Evolutionary conservation across 2,113 vertebrate genomes (phyloP).

Genomic region (Hippocampus comes): DNA sequence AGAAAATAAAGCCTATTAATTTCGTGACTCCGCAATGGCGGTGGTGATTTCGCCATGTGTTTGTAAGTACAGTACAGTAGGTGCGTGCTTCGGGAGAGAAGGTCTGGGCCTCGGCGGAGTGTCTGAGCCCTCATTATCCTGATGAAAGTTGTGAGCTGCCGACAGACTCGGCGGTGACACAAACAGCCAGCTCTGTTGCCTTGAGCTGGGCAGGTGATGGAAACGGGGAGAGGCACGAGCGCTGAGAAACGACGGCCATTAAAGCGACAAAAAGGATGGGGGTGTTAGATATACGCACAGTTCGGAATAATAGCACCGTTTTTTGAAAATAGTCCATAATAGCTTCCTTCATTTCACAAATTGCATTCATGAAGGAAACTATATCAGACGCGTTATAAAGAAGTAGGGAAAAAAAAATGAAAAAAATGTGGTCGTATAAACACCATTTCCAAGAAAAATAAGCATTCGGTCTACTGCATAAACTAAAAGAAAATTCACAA

Average conservation of each 20-base stretch:
- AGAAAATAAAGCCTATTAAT: constrained; percentile 39
- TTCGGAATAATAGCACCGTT: not conserved
- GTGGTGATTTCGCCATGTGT: constrained; percentile 15
- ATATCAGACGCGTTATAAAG: not conserved
- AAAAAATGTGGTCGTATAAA: not conserved
- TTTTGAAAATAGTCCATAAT: not conserved
- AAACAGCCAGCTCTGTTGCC: constrained; percentile 72
- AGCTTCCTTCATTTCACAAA: not conserved
- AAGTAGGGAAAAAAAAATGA: not conserved
- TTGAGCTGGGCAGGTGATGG: constrained; percentile 74
- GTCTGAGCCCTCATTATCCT: constrained; percentile 72
- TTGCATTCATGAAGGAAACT: not conserved
- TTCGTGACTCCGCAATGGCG: constrained; percentile 40
- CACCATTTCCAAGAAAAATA: not conserved
- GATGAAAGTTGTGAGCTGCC: constrained; percentile 73
- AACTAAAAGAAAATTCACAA: too few relatives aligned
- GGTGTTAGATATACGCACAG: not conserved
- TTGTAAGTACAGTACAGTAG: constrained; percentile 11
- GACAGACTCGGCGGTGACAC: constrained; percentile 72
- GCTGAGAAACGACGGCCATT: constrained; percentile 70
- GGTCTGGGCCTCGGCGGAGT: constrained; percentile 52
- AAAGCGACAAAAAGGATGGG: constrained; percentile 53
- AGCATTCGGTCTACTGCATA: too few relatives aligned
- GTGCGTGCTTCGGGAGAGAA: constrained; percentile 5
- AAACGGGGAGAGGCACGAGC: constrained; percentile 59